Evolutionary conservation across 2,888 invertebrate species (phyloP).

Genomic region (Tuta absoluta): DNA sequence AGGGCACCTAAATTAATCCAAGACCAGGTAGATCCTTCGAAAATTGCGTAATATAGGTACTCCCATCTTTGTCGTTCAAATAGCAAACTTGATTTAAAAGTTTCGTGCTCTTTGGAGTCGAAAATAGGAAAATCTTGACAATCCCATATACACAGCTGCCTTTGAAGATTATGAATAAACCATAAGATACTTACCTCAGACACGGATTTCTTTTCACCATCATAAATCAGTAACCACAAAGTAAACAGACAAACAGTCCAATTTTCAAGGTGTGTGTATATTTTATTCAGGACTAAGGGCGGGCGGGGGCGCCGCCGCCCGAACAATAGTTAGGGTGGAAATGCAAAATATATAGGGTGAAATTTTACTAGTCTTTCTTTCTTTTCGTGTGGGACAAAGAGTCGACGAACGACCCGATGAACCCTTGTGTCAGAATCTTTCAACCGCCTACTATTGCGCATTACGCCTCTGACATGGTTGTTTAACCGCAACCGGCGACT

Average conservation of each 20-base stretch:
- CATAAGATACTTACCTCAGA: conserved; percentile 25
- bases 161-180: conserved; percentile 7
- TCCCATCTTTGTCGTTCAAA: background rate
- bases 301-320: background rate
- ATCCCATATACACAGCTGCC: background rate
- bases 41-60: too few relatives aligned
- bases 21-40: too few relatives aligned
- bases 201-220: conserved; percentile 54
- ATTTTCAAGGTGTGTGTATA: conserved; percentile 68
- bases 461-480: too few relatives aligned
- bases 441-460: too few relatives aligned
- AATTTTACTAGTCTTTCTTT: too few relatives aligned
- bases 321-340: background rate
- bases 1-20: too few relatives aligned
- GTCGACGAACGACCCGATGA: too few relatives aligned
- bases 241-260: conserved; percentile 52
- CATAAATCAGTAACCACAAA: conserved; percentile 52
- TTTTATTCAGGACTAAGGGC: conserved; percentile 72
- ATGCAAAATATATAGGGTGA: background rate
- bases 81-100: background rate
- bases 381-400: too few relatives aligned
- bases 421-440: too few relatives aligned
- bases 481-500: too few relatives aligned
- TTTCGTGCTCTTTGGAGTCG: background rate
- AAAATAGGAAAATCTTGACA: conserved; percentile 10